phyloP scores from a whole-genome alignment of 2,113 vertebrate genomes.

The Piprites chloris region DNA sequence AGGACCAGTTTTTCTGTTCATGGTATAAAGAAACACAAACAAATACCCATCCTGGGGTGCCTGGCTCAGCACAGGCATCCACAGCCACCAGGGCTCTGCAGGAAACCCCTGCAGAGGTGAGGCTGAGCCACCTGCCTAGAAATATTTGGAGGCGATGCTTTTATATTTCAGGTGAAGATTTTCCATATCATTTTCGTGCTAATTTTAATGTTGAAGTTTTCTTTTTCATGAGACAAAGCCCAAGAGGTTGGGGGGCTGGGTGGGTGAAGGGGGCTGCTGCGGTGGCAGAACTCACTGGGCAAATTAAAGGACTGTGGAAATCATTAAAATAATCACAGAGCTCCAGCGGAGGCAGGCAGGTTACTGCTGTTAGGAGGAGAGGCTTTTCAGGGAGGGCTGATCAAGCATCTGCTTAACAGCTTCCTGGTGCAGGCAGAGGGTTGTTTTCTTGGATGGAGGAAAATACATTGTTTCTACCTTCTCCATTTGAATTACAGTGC shows the following conservation, averaged over 20 bases:
- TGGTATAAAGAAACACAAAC: neutral
- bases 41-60: fast-evolving
- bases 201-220: neutral
- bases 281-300: neutral
- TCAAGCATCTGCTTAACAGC: neutral
- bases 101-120: neutral
- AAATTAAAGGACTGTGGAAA: conserved; percentile 1
- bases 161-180: neutral
- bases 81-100: neutral
- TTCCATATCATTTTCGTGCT: neutral
- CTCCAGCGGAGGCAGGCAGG: neutral
- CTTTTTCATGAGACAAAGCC: neutral
- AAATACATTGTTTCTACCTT: neutral
- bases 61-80: neutral
- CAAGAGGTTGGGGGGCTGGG: neutral
- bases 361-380: neutral
- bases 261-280: neutral
- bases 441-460: neutral
- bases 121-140: neutral
- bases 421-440: neutral
- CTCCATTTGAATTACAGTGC: neutral
- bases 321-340: neutral
- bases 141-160: neutral
- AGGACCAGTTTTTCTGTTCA: neutral
- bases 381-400: neutral